phyloP scores from a whole-genome alignment of 1,140 invertebrate genomes.

The Harlomillsia oculata region DNA sequence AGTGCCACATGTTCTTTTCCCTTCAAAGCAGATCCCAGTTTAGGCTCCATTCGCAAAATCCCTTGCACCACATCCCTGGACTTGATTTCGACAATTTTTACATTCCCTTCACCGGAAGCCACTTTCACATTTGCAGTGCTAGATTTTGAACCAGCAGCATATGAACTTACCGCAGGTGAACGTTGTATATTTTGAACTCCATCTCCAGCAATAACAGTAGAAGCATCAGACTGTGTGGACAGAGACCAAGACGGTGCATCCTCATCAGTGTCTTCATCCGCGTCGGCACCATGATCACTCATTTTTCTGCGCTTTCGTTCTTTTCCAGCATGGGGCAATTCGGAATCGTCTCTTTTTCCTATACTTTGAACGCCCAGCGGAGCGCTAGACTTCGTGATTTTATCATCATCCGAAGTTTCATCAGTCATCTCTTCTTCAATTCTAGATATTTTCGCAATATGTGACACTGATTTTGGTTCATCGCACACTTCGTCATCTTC shows the following conservation, averaged over 20 bases:
- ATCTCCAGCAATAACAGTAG: slow-evolving; percentile 19
- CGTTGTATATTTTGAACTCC: not conserved
- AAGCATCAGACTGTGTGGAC: slow-evolving; percentile 23
- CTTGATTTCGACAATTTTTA: slow-evolving; percentile 35
- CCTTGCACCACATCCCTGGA: slow-evolving; percentile 33
- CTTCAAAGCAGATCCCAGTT: slow-evolving; percentile 2
- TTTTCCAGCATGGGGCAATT: too few species aligned
- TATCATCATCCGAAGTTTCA: not conserved
- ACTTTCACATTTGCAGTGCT: slow-evolving; percentile 5
- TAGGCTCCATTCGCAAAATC: slow-evolving; percentile 34
- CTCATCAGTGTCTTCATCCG: slow-evolving; percentile 20
- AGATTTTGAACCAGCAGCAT: not conserved
- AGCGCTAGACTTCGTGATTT: not conserved
- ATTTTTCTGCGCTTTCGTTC: slow-evolving; percentile 4
- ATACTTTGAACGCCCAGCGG: not conserved
- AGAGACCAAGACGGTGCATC: slow-evolving; percentile 14
- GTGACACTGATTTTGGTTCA: too few species aligned
- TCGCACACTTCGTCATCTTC: slow-evolving; percentile 27
- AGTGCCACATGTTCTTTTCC: slow-evolving; percentile 24
- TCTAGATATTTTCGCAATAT: slow-evolving; percentile 2
- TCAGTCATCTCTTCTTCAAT: slow-evolving; percentile 10
- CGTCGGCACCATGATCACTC: slow-evolving; percentile 4
- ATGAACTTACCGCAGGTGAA: not conserved
- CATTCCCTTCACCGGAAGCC: slow-evolving; percentile 13
- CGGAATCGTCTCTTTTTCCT: too few species aligned